These are phyloP conservation scores for Phoxinus phoxinus DNA, from an alignment of 2,113 vertebrate species.

Conservation along the genomic window DNA sequence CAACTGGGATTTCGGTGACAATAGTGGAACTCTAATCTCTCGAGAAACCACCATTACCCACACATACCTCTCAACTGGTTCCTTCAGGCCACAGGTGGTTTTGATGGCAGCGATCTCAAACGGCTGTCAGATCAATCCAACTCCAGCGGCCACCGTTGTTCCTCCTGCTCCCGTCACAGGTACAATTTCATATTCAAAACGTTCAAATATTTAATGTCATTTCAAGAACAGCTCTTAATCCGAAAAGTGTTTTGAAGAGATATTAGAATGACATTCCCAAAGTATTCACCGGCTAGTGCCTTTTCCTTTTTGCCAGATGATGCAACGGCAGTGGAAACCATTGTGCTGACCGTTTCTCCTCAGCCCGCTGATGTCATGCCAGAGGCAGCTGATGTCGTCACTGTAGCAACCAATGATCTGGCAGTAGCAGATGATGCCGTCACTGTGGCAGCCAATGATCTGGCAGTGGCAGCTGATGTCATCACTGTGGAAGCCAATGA, in stretches of 20 bases:
- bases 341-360: slow-evolving; percentile 53
- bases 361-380: slow-evolving; percentile 44
- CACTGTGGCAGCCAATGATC: too few relatives aligned
- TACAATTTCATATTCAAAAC: slow-evolving; percentile 44
- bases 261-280: slow-evolving; percentile 25
- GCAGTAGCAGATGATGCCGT: not conserved
- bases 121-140: slow-evolving; percentile 73
- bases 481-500: too few relatives aligned
- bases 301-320: slow-evolving; percentile 56
- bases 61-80: slow-evolving; percentile 81
- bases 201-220: not conserved
- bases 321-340: slow-evolving; percentile 52
- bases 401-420: too few relatives aligned
- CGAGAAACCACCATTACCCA: slow-evolving; percentile 83
- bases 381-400: not conserved
- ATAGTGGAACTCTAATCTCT: slow-evolving; percentile 88
- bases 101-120: slow-evolving; percentile 88
- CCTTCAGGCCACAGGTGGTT: slow-evolving; percentile 82
- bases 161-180: slow-evolving; percentile 59
- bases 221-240: not conserved
- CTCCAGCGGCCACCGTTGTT: slow-evolving; percentile 57
- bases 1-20: slow-evolving; percentile 94
- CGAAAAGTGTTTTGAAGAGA: not conserved
- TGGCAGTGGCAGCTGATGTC: not conserved
- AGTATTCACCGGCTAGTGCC: slow-evolving; percentile 20